phyloP scores from a whole-genome alignment of 2,888 invertebrate species.

The Ophion obscuratus region DNA sequence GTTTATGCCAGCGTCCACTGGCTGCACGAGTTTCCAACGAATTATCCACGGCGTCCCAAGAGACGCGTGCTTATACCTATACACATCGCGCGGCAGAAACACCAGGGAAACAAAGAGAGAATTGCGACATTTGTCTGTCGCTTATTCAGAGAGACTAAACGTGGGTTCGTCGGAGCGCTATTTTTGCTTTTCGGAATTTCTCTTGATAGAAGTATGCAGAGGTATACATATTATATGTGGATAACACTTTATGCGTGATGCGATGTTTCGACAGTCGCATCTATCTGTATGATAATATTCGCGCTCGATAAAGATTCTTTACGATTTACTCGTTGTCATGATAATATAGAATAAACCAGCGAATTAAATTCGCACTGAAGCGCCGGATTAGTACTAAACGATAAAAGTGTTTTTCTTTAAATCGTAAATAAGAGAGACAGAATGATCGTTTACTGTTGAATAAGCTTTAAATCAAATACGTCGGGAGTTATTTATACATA shows the following conservation, averaged over 20 bases:
- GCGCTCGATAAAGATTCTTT: neutral
- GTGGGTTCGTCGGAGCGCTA: neutral
- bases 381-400: too few relatives aligned
- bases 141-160: neutral
- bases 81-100: slow-evolving; percentile 1
- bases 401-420: neutral
- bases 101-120: slow-evolving; percentile 8
- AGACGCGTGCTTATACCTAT: neutral
- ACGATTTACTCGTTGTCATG: slow-evolving; percentile 12
- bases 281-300: neutral
- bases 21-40: slow-evolving; percentile 42
- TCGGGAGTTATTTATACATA: too few relatives aligned
- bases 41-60: slow-evolving; percentile 29
- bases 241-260: slow-evolving; percentile 12
- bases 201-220: neutral
- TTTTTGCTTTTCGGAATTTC: slow-evolving; percentile 8
- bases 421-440: too few relatives aligned
- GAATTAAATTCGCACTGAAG: too few relatives aligned
- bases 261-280: slow-evolving; percentile 3
- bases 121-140: slow-evolving; percentile 36
- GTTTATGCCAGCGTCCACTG: slow-evolving; percentile 38
- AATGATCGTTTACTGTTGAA: too few relatives aligned
- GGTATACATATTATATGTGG: too few relatives aligned
- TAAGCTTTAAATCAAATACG: too few relatives aligned
- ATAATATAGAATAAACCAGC: neutral